phyloP scores from a whole-genome alignment of 2,113 vertebrate species.

The Murina feae region DNA sequence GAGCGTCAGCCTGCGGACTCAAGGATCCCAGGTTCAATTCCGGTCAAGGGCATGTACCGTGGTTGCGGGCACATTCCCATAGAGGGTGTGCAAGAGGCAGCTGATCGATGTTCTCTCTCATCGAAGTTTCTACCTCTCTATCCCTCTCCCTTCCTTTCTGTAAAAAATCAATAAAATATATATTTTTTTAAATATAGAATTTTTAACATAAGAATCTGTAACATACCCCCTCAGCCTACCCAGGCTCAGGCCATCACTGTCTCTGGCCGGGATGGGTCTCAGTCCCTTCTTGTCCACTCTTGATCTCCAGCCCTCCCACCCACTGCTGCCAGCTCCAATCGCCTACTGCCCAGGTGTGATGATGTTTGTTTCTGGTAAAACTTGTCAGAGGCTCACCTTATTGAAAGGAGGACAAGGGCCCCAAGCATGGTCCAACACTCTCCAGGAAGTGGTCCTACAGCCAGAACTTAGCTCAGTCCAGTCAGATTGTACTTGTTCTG shows the following conservation, averaged over 20 bases:
- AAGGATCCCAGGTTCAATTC: too few species aligned
- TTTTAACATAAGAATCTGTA: neutral
- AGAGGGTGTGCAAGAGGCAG: too few species aligned
- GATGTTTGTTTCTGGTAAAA: neutral
- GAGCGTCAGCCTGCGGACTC: too few species aligned
- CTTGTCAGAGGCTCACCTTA: neutral
- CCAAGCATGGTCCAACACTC: neutral
- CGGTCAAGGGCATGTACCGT: too few species aligned
- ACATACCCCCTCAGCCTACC: neutral
- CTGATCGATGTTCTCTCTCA: too few species aligned
- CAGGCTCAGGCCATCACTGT: neutral
- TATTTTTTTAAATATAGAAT: too few species aligned
- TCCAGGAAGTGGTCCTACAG: neutral
- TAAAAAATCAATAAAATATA: too few species aligned
- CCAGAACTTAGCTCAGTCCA: neutral
- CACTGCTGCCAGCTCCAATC: neutral
- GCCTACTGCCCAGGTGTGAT: neutral
- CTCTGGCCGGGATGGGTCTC: neutral
- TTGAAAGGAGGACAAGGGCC: neutral
- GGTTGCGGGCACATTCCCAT: too few species aligned
- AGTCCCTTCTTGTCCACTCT: neutral
- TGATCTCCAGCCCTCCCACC: neutral
- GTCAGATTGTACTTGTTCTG: neutral
- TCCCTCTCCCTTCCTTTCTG: too few species aligned
- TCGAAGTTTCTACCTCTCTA: too few species aligned